Base-by-base conservation (phyloP, 2,797 vertebrate genomes). In the Chrosomus eos region DNA sequence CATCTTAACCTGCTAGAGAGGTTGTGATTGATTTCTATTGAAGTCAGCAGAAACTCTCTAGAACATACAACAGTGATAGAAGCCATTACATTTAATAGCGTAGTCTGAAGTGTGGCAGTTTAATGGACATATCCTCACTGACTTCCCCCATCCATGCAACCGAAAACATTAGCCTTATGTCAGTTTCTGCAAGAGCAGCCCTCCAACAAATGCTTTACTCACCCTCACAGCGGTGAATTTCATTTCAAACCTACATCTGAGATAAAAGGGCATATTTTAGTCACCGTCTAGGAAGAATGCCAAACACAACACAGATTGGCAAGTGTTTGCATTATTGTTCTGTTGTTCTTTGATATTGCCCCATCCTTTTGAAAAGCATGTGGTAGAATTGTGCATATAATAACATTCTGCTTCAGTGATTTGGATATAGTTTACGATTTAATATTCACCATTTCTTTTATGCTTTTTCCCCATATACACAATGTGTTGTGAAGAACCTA, bases 41-140 rank as follows among this genome's bases (percentile, higher is more conserved):
- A 80, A 85, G 67, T 80, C 83, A 79, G 76, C 75, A 79, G 68
- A 85, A 85, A 85, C 66, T 79, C 76, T 36, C 75, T 51, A 73
- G 40, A 85, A 85, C 75, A 84, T 48, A 79, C 83, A 79, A 84
- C 76, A 85, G 53, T 79, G 76, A 73, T 85, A 28, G 76, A 85
- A 79, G 62, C 83, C 76, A 85, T 79, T 85, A 85, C 76, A n/a
- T 85, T 80, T 79, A 85, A 85, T 85, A 71, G 83, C 23, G 1
- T 51, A 79, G 53, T 79, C 40, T 85, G 75, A 72, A 79, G 67
- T 85, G 83, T 85, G 83, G 83, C 83, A 85, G 67, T 80, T 84
- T 80, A 85, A 85, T 85, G 83, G 75, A 80, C 76, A 80, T 72
- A 79, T 85, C 76, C 53, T 72, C 31, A 33, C 75, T 28, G 76